phyloP scores from a whole-genome alignment of 1,140 invertebrate genomes.

The Euwallacea fornicatus region DNA sequence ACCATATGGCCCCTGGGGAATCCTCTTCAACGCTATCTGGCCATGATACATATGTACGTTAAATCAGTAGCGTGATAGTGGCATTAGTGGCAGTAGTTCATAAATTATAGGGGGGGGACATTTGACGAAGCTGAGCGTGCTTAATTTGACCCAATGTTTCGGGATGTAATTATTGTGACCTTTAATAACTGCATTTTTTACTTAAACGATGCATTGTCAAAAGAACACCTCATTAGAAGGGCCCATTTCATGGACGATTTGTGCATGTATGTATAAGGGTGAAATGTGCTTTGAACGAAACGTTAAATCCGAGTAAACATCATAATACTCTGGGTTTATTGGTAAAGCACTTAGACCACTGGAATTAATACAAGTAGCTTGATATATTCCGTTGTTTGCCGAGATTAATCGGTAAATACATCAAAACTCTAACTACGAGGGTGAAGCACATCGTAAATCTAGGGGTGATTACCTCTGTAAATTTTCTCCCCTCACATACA shows the following conservation, averaged over 20 bases:
- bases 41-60: slow-evolving; percentile 25
- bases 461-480: slow-evolving; percentile 32
- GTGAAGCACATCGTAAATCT: slow-evolving; percentile 24
- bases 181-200: slow-evolving; percentile 15
- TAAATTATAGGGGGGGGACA: slow-evolving; percentile 27
- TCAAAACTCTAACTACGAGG: slow-evolving; percentile 33
- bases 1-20: slow-evolving; percentile 23
- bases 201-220: background rate
- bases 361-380: slow-evolving; percentile 31
- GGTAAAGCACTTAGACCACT: background rate
- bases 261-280: background rate
- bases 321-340: background rate
- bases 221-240: background rate
- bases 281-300: background rate
- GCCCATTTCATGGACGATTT: background rate
- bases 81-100: slow-evolving; percentile 25
- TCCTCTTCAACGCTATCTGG: slow-evolving; percentile 22
- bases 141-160: slow-evolving; percentile 22
- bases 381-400: slow-evolving; percentile 30
- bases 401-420: slow-evolving; percentile 36
- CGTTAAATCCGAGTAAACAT: background rate
- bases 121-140: slow-evolving; percentile 20
- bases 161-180: slow-evolving; percentile 19
- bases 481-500: slow-evolving; percentile 25
- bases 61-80: slow-evolving; percentile 29